Evolutionary conservation across 2,888 invertebrate genomes (phyloP).

Genomic region (Pyralis farinalis): DNA sequence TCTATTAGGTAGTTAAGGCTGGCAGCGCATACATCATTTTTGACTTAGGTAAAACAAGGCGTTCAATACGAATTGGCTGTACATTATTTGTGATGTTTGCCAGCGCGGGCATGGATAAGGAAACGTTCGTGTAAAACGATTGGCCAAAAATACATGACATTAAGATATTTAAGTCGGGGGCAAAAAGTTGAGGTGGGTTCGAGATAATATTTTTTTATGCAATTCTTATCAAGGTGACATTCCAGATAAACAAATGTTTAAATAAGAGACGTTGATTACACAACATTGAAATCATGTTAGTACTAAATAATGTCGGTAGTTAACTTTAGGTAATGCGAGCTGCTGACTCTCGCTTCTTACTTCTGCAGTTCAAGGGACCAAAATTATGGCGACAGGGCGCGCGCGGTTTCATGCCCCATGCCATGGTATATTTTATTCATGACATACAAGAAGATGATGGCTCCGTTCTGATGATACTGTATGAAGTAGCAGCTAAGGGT

Average conservation of each 20-base stretch:
- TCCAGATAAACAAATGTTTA: conserved; percentile 19
- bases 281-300: background rate
- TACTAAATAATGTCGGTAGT: background rate
- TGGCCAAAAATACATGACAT: too few relatives aligned
- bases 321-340: too few relatives aligned
- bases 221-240: conserved; percentile 56
- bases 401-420: too few relatives aligned
- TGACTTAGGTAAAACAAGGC: too few relatives aligned
- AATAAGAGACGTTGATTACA: conserved; percentile 4
- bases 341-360: too few relatives aligned
- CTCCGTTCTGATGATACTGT: too few relatives aligned
- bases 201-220: conserved; percentile 40
- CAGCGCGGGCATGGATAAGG: conserved; percentile 1
- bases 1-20: conserved; percentile 18
- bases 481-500: too few relatives aligned
- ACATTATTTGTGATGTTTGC: background rate
- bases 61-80: too few relatives aligned
- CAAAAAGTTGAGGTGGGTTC: conserved; percentile 31
- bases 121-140: background rate
- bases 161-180: conserved; percentile 18
- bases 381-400: too few relatives aligned
- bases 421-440: too few relatives aligned
- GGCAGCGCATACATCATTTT: background rate
- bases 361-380: too few relatives aligned
- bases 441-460: too few relatives aligned